Base-by-base conservation (phyloP, 1,140 invertebrate genomes). In the Hesperophylax magnus region DNA sequence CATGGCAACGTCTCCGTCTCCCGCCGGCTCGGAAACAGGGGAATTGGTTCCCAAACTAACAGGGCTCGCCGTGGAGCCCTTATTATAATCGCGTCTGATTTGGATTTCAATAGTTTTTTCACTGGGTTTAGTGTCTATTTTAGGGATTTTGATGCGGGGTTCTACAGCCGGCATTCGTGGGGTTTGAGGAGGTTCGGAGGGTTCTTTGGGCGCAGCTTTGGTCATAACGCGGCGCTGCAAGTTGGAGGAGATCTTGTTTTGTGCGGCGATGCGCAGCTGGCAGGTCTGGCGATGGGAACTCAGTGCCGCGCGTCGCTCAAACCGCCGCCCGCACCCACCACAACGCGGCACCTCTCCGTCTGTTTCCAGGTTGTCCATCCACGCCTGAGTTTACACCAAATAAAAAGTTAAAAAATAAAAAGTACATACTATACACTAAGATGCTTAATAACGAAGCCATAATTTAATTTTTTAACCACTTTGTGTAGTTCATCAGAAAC, bases 291-390 rank as follows among this genome's bases (percentile, higher is more conserved):
- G 90, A 87, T 94, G 93, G 17, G 94, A 91, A 9, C 91, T 90
- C 17, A 94, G 87, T 6, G 93, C 93, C 15, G 92, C 93, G 76
- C 92, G 92, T 3, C 93, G 89, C 84, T 94, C 93, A 85, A 94
- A 94, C 22, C 90, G 88, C 79, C 93, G 92, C 0, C 92, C 92
- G 86, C 93, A 94, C 52, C 92, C 92, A n/a, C 90, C 92, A 85
- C 94, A 94, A 54, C 91, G 90, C 63, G 92, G 92, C 15, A 91
- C 83, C 77, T 91, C 91, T 24, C 88, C 86, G 81, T 92, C 91
- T 27, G 88, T 87, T 85, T 93, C 91, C 82, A 92, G 86, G 83
- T 92, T 91, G 81, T 91, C 89, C 86, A 92, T 90, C 91, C 92
- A 93, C 75, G 91, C 89, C 89, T 76, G 54, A n/a, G n/a, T 24